Evolutionary conservation across 2,797 vertebrate genomes (phyloP), one percentile per base, ranked within the genome.

Genomic region (Neosilurus hyrtlii): DNA sequence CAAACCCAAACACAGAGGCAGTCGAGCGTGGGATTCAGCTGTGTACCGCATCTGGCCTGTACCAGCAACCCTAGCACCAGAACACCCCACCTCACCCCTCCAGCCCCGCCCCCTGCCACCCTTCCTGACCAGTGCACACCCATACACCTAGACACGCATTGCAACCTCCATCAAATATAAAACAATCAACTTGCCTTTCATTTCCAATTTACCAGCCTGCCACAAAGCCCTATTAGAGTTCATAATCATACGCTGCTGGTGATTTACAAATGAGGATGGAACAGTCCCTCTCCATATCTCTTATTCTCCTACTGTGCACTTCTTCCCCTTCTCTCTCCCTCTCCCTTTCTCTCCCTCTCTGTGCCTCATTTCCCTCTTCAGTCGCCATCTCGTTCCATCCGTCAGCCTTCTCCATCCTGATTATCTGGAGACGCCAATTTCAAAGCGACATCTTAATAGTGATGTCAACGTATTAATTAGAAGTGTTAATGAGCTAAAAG

Each of bases 401-500:
- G 95, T 96, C 97, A 97, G 96, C 96, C 96, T 96, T 95, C 84
- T 98, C 96, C 96, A 95, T 98, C 96, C 97, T 96, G 97, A 98
- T 98, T 98, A 98, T 98, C 97, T 97, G 94, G 97, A 99, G 98
- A 98, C 96, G 94, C 94, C 97, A 97, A 96, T 99, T 99, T 99
- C 97, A 98, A 97, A 98, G 97, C 98, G 97, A 99, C 98, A 97
- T 98, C 97, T 99, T 99, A 99, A 99, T 99, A 98, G 97, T 96
- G 96, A 98, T 99, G 98, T 99, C 97, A 97, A 97, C 96, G 96
- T 98, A 99, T 99, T 99, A 99, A 99, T 99, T 99, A 99, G 97
- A 99, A 96, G 98, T 99, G 98, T 99, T 99, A 99, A 99, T 99
- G 97, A 99, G 98, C 97, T 99, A 99, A 99, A 99, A 98, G 97